Conservation (phyloP, 2,797 vertebrate species). For the Enteromius radiatus region DNA sequence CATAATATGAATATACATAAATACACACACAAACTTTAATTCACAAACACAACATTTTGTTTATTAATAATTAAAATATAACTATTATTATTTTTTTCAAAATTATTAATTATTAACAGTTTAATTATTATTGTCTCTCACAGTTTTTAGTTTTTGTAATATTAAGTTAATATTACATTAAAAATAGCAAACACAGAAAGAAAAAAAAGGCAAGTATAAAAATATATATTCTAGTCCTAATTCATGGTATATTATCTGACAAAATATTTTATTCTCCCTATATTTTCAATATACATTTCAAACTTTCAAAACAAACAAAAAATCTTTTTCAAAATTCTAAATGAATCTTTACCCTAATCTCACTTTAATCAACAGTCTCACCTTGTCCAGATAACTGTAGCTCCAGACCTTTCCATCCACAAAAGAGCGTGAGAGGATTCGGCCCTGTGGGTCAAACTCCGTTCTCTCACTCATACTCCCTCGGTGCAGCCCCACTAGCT, state of each 20-base stretch:
- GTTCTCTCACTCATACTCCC: slow-evolving; percentile 98
- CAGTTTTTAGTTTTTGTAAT: too few species aligned
- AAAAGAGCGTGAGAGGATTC: slow-evolving; percentile 91
- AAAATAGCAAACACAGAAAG: too few species aligned
- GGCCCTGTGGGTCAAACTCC: slow-evolving; percentile 92
- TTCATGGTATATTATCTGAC: not conserved
- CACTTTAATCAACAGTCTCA: slow-evolving; percentile 63
- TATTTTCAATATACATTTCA: not conserved
- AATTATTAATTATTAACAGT: not conserved
- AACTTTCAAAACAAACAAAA: not conserved
- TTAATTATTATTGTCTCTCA: not conserved
- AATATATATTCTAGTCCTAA: not conserved
- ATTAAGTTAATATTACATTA: too few species aligned
- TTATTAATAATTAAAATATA: not conserved
- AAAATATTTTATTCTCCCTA: not conserved
- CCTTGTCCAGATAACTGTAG: slow-evolving; percentile 98
- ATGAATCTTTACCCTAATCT: not conserved
- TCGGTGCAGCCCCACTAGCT: slow-evolving; percentile 92
- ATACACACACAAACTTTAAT: not conserved
- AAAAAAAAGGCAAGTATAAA: too few species aligned
- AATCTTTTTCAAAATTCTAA: not conserved
- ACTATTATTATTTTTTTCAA: not conserved
- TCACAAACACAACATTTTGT: not conserved
- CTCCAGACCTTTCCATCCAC: slow-evolving; percentile 98
- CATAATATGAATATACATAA: too few species aligned